phyloP scores from a whole-genome alignment of 2,888 invertebrate genomes.

The Globia sparganii region DNA sequence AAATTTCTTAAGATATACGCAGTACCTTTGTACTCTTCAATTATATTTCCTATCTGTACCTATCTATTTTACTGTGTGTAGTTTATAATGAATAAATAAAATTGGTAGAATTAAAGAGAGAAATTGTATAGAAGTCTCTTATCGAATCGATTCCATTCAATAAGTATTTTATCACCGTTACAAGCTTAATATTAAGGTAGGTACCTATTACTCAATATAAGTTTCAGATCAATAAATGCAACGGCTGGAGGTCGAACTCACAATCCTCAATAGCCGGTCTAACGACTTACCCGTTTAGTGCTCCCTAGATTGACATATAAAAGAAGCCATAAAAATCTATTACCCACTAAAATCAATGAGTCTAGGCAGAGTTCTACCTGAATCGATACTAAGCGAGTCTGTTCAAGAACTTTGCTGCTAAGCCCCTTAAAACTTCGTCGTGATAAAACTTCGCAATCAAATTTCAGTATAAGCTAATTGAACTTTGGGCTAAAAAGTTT shows the following conservation, averaged over 20 bases:
- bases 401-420: slow-evolving; percentile 65
- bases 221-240: slow-evolving; percentile 14
- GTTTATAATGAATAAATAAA: too few species aligned
- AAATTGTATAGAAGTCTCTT: too few species aligned
- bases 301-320: slow-evolving; percentile 31
- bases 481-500: slow-evolving; percentile 81
- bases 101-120: too few species aligned
- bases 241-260: not conserved
- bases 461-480: slow-evolving; percentile 86
- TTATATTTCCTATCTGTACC: too few species aligned
- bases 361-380: slow-evolving; percentile 37
- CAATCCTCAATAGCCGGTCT: not conserved
- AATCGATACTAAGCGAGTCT: slow-evolving; percentile 62
- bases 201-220: not conserved
- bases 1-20: too few species aligned
- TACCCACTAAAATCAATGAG: slow-evolving; percentile 57
- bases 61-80: too few species aligned
- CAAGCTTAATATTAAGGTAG: too few species aligned
- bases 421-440: slow-evolving; percentile 81
- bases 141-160: not conserved
- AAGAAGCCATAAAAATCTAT: slow-evolving; percentile 38
- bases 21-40: too few species aligned
- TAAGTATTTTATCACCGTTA: not conserved
- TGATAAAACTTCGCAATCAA: slow-evolving; percentile 83
- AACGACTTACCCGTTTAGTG: slow-evolving; percentile 8